A percentile compares a stretch with the other conserved stretches of the same genome.
Conservation (phyloP, 2,797 vertebrate genomes). For the Oophaga sylvatica region DNA sequence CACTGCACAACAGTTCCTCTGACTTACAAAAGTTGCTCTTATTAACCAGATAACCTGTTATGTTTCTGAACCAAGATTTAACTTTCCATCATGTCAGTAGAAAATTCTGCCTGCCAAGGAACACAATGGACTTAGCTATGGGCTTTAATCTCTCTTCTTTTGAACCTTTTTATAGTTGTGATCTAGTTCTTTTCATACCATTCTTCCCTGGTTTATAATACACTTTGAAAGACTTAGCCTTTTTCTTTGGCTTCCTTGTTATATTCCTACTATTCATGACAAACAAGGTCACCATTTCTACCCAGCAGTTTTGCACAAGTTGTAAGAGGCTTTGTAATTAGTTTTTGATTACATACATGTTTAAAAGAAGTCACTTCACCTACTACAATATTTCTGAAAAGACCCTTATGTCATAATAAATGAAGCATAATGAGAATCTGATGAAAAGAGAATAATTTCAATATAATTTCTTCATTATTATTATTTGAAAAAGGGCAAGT, state of each 20-base stretch:
- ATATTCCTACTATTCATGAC: not conserved
- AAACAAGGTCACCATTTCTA: not conserved
- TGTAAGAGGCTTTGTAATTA: not conserved
- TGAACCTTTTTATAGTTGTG: not conserved
- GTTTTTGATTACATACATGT: not conserved
- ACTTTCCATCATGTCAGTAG: not conserved
- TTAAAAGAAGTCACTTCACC: not conserved
- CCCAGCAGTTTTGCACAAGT: not conserved
- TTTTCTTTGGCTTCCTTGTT: not conserved
- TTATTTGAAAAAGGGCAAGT: not conserved
- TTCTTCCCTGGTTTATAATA: not conserved
- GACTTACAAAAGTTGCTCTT: not conserved
- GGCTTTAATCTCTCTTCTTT: not conserved
- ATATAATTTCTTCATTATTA: not conserved
- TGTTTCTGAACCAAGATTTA: not conserved
- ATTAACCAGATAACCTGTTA: not conserved
- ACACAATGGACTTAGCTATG: not conserved
- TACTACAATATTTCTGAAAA: not conserved
- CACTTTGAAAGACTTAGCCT: not conserved
- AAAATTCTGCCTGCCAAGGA: not conserved
- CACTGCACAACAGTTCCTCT: not conserved
- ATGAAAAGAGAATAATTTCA: not conserved
- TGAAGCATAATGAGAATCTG: not conserved
- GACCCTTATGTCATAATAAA: not conserved
- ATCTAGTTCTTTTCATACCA: not conserved